These are phyloP conservation scores for Drosophila pseudotalamancana DNA, from an alignment of 2,888 invertebrate species.

Conservation along the genomic window DNA sequence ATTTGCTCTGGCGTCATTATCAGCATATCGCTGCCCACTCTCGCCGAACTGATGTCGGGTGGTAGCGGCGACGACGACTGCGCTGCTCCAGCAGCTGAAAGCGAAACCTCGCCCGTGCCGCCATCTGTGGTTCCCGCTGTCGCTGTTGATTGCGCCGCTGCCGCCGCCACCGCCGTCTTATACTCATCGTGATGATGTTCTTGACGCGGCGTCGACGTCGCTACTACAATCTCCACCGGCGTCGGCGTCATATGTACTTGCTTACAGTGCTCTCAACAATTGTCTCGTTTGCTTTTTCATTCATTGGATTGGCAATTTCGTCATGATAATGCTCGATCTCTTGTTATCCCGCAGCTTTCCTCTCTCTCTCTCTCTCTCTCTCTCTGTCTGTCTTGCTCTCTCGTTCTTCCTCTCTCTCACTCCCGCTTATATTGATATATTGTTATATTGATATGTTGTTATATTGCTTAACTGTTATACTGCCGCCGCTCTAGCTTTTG, in stretches of 20 bases:
- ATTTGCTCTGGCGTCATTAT: constrained; percentile 60
- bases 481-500: constrained; percentile 3
- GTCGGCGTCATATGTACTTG: constrained; percentile 45
- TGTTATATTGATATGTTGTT: background rate
- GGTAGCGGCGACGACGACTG: background rate
- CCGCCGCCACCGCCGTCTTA: background rate
- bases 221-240: constrained; percentile 43
- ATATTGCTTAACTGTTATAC: background rate
- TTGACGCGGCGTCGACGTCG: constrained; percentile 21
- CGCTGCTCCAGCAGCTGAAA: background rate
- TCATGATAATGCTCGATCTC: constrained; percentile 29
- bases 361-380: constrained; percentile 1
- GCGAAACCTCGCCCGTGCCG: background rate
- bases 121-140: background rate
- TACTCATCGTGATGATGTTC: background rate
- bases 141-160: background rate
- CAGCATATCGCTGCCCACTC: constrained; percentile 52
- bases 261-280: constrained; percentile 16
- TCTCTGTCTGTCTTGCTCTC: background rate
- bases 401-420: background rate
- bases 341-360: constrained; percentile 2
- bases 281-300: constrained; percentile 25
- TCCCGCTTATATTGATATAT: background rate
- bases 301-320: constrained; percentile 34
- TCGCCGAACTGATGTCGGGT: constrained; percentile 50